A percentile compares a stretch with the other conserved stretches of the same genome.
These are phyloP conservation scores for Molossus molossus DNA, from an alignment of 2,797 vertebrate genomes.

Conservation along the genomic window DNA sequence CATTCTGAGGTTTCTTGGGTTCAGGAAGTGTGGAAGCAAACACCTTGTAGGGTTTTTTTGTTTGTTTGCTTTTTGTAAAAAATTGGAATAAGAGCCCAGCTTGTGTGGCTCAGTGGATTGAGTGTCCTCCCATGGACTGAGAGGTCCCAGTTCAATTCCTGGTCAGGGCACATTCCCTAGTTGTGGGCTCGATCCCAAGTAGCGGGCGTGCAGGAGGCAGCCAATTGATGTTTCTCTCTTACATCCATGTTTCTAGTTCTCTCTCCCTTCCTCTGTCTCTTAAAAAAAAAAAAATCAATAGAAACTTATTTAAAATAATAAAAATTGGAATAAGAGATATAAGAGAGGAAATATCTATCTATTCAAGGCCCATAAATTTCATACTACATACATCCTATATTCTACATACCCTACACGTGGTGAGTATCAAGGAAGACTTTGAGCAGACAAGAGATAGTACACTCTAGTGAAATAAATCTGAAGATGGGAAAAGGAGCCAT, in stretches of 20 bases:
- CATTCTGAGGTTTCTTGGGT: not conserved
- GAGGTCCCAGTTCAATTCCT: too few species aligned
- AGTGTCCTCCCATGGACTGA: too few species aligned
- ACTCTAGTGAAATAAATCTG: constrained; percentile 5
- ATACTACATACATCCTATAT: not conserved
- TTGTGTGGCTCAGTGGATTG: too few species aligned
- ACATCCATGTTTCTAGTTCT: too few species aligned
- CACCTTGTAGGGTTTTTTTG: not conserved
- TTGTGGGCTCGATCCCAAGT: too few species aligned
- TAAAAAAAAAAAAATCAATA: too few species aligned
- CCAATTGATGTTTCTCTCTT: too few species aligned
- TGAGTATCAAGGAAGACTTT: not conserved
- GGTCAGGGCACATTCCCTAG: too few species aligned
- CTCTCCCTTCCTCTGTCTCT: too few species aligned
- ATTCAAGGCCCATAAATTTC: not conserved
- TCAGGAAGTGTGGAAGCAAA: not conserved
- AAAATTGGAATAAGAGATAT: too few species aligned
- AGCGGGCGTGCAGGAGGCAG: too few species aligned
- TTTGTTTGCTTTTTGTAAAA: constrained; percentile 31
- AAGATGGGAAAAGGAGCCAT: not conserved
- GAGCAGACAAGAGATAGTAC: not conserved
- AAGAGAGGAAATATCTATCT: not conserved
- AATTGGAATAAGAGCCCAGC: not conserved
- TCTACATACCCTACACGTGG: not conserved
- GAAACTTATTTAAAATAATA: too few species aligned